A percentile compares a stretch with the other conserved stretches of the same genome.
phyloP scores from a whole-genome alignment of 1,140 invertebrate species.

The Stegodyphus mimosarum region DNA sequence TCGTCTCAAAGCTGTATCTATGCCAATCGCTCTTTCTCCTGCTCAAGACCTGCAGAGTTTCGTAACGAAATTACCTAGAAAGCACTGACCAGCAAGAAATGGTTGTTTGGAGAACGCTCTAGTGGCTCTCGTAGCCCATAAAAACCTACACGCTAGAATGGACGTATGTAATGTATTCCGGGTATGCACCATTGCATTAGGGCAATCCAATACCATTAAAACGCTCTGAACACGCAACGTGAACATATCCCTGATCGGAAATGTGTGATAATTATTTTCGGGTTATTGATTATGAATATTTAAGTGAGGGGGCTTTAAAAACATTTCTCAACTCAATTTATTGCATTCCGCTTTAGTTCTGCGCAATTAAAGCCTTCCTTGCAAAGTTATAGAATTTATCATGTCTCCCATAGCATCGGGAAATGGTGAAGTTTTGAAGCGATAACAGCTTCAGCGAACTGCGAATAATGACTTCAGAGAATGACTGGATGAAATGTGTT shows the following conservation, averaged over 20 bases:
- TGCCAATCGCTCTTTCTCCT: too few species aligned
- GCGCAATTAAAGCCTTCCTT: slow-evolving; percentile 3
- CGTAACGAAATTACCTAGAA: too few species aligned
- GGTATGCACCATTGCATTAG: background rate
- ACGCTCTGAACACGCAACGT: slow-evolving; percentile 1
- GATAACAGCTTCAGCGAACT: slow-evolving; percentile 26
- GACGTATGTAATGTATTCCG: slow-evolving; percentile 7
- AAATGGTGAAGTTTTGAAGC: slow-evolving; percentile 14
- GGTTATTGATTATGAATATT: background rate
- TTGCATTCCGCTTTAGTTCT: background rate
- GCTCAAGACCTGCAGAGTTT: too few species aligned
- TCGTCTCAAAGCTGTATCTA: too few species aligned
- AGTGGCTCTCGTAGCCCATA: too few species aligned
- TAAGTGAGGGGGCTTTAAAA: background rate
- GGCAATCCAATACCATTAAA: slow-evolving; percentile 4
- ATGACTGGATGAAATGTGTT: slow-evolving; percentile 22
- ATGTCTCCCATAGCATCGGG: slow-evolving; percentile 14
- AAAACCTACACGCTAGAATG: too few species aligned
- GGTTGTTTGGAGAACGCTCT: too few species aligned
- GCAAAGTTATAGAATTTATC: background rate
- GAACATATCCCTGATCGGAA: background rate
- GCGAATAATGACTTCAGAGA: slow-evolving; percentile 21
- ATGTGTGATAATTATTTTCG: background rate
- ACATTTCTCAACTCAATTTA: background rate
- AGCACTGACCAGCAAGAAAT: too few species aligned